Percentiles rank a stretch among this genome's conserved stretches.
These are phyloP conservation scores for Chromis chromis DNA, from an alignment of 2,797 vertebrate genomes.

Conservation along the genomic window DNA sequence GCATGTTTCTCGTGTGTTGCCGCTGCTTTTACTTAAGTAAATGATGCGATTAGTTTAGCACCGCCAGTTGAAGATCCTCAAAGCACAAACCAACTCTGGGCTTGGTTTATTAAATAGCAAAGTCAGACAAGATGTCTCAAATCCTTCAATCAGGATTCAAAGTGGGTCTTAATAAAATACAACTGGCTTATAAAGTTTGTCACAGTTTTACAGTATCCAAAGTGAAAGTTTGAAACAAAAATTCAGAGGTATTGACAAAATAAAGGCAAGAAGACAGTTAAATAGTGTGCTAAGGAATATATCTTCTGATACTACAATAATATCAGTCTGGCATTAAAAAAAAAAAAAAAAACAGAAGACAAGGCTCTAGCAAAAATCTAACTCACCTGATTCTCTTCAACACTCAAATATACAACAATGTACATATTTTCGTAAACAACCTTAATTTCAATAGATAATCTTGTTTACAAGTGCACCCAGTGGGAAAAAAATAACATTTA, in stretches of 20 bases:
- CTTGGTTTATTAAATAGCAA: conserved; percentile 98
- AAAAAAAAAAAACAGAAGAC: conserved; percentile 87
- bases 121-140: conserved; percentile 88
- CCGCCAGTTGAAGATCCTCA: conserved; percentile 23
- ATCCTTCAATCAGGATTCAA: conserved; percentile 90
- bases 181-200: conserved; percentile 96
- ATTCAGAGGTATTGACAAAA: conserved; percentile 81
- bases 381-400: conserved; percentile 75
- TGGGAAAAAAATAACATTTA: conserved; percentile 85
- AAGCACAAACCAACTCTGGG: conserved; percentile 61
- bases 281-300: conserved; percentile 87
- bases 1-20: background rate
- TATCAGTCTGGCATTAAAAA: conserved; percentile 83
- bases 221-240: conserved; percentile 89
- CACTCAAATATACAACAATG: conserved; percentile 91
- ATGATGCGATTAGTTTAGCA: background rate
- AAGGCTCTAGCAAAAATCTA: conserved; percentile 75
- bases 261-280: conserved; percentile 88
- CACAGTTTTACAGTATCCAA: conserved; percentile 98
- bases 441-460: conserved; percentile 84
- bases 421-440: conserved; percentile 96
- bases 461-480: conserved; percentile 94
- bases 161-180: conserved; percentile 96
- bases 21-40: background rate
- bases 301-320: conserved; percentile 87